A percentile compares a stretch with the other conserved stretches of the same genome.
Evolutionary conservation across 1,140 invertebrate genomes (phyloP).

Genomic region (Epicauta chinensis): DNA sequence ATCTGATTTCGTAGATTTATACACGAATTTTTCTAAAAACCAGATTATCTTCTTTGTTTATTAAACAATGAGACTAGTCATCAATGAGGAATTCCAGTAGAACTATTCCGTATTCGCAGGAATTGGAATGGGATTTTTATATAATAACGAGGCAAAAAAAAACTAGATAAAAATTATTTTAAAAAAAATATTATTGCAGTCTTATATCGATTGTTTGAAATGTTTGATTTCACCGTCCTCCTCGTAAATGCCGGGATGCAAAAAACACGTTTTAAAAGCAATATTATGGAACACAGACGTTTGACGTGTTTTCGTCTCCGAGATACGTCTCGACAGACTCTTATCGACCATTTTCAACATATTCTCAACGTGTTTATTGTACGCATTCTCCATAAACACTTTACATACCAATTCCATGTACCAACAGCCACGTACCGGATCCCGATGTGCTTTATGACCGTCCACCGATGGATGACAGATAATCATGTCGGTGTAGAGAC

Average conservation of each 20-base stretch:
- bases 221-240: slow-evolving; percentile 14
- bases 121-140: too few relatives aligned
- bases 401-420: slow-evolving; percentile 70
- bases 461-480: slow-evolving; percentile 1
- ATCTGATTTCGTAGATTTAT: too few relatives aligned
- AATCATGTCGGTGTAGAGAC: slow-evolving; percentile 7
- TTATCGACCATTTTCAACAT: slow-evolving; percentile 58
- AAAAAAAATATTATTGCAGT: background rate
- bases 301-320: slow-evolving; percentile 42
- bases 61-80: too few relatives aligned
- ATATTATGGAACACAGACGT: slow-evolving; percentile 49
- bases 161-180: too few relatives aligned
- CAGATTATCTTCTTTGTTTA: too few relatives aligned
- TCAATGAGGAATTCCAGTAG: too few relatives aligned
- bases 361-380: slow-evolving; percentile 55
- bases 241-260: slow-evolving; percentile 48
- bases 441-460: slow-evolving; percentile 55
- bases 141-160: too few relatives aligned
- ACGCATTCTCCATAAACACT: slow-evolving; percentile 63
- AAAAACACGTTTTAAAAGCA: slow-evolving; percentile 56
- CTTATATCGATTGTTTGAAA: background rate
- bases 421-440: slow-evolving; percentile 60
- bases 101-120: too few relatives aligned
- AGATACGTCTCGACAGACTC: slow-evolving; percentile 35
- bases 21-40: too few relatives aligned